A percentile compares a stretch with the other conserved stretches of the same genome.
Evolutionary conservation across 2,888 invertebrate species (phyloP).

Genomic region (Lordiphosa fenestrarum): DNA sequence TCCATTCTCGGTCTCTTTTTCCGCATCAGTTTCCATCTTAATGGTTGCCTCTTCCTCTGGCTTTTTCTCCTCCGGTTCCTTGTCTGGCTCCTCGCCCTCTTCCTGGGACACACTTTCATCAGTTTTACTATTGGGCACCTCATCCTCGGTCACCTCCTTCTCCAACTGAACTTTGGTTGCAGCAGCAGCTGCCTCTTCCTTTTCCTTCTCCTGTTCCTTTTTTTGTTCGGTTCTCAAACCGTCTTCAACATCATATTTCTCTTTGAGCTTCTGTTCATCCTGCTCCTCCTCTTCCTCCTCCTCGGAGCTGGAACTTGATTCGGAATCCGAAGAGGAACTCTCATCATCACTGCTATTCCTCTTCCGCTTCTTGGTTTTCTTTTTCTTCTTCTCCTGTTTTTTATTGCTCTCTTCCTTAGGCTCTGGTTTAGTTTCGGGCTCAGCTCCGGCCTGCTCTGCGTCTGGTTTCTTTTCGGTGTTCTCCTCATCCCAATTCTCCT

Average conservation of each 20-base stretch:
- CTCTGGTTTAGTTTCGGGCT: slow-evolving; percentile 18
- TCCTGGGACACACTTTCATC: slow-evolving; percentile 38
- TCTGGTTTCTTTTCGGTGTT: slow-evolving; percentile 23
- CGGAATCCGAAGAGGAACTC: slow-evolving; percentile 65
- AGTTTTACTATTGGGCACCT: slow-evolving; percentile 49
- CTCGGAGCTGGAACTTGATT: slow-evolving; percentile 70
- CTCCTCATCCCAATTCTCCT: slow-evolving; percentile 77
- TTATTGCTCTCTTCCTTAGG: slow-evolving; percentile 13
- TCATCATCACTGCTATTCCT: slow-evolving; percentile 68
- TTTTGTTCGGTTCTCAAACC: slow-evolving; percentile 61
- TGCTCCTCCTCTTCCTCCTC: slow-evolving; percentile 77
- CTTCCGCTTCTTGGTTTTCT: slow-evolving; percentile 67
- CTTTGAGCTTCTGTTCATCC: slow-evolving; percentile 78
- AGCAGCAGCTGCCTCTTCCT: slow-evolving; percentile 17
- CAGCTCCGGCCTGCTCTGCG: not conserved
- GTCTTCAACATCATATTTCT: slow-evolving; percentile 72
- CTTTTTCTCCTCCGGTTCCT: slow-evolving; percentile 66
- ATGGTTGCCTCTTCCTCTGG: slow-evolving; percentile 35
- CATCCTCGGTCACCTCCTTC: slow-evolving; percentile 52
- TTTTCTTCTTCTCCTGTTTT: slow-evolving; percentile 31
- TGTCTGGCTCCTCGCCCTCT: slow-evolving; percentile 19
- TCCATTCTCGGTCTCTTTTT: slow-evolving; percentile 19
- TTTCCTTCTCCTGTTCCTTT: slow-evolving; percentile 46
- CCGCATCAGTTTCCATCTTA: slow-evolving; percentile 74
- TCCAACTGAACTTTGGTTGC: slow-evolving; percentile 27